Percentiles rank a stretch among this genome's conserved stretches.
These are phyloP conservation scores for Anoura caudifer DNA, from an alignment of 2,113 vertebrate genomes.

Conservation along the genomic window DNA sequence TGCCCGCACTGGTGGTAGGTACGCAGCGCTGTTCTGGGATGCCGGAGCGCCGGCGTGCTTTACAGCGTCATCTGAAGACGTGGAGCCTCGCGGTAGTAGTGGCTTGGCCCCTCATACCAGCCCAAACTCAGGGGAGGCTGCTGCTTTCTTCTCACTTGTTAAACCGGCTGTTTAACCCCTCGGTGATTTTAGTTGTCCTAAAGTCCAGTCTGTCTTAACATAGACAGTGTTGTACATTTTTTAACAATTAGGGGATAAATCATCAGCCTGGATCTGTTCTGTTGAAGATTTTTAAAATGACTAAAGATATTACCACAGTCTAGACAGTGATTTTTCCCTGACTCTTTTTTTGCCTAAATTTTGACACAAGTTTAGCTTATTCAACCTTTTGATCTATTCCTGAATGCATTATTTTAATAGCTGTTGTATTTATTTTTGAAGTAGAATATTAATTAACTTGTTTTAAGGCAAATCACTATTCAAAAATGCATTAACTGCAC, in stretches of 20 bases:
- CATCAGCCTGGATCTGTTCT: background rate
- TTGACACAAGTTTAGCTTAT: slow-evolving; percentile 34
- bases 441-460: background rate
- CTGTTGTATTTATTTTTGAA: slow-evolving; percentile 35
- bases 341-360: background rate
- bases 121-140: background rate
- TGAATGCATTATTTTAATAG: slow-evolving; percentile 21
- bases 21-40: background rate
- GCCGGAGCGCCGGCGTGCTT: background rate
- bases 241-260: slow-evolving; percentile 9
- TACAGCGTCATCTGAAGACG: background rate
- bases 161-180: background rate
- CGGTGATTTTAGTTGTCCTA: background rate
- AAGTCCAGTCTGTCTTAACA: background rate
- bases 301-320: background rate
- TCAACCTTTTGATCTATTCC: slow-evolving; percentile 26
- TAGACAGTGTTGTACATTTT: background rate
- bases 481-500: slow-evolving; percentile 37
- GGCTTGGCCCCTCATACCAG: background rate
- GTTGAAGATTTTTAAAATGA: background rate
- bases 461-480: slow-evolving; percentile 33
- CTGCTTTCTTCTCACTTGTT: background rate
- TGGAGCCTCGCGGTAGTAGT: background rate
- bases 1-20: background rate
- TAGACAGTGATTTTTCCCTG: background rate